phyloP scores from a whole-genome alignment of 2,113 vertebrate genomes.

The Equus quagga region DNA sequence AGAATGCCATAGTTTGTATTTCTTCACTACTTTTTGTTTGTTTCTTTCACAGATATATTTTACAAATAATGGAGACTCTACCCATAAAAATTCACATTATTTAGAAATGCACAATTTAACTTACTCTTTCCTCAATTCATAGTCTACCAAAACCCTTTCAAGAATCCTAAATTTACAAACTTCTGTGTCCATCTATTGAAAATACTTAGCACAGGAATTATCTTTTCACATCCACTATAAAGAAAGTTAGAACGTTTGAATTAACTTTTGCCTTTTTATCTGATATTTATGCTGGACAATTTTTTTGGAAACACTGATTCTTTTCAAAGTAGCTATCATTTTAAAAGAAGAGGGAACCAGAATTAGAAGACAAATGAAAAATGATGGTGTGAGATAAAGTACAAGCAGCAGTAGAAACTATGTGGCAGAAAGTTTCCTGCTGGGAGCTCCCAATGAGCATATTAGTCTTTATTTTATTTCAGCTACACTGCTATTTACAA shows the following conservation, averaged over 20 bases:
- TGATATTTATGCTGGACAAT: neutral
- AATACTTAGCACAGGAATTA: neutral
- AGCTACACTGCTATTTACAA: conserved; percentile 42
- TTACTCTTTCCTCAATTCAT: neutral
- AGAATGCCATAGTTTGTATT: neutral
- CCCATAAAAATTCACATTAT: neutral
- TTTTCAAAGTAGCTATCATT: neutral
- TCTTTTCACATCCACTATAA: neutral
- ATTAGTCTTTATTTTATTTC: conserved; percentile 24
- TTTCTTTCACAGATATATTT: neutral
- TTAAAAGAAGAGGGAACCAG: neutral
- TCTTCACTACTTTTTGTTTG: neutral
- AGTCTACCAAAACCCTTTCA: neutral
- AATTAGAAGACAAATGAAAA: conserved; percentile 56
- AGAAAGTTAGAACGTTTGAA: neutral
- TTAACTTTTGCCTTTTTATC: conserved; percentile 46
- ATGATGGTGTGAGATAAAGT: conserved; percentile 38
- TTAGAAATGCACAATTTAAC: neutral
- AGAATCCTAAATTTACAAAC: neutral
- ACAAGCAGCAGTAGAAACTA: neutral
- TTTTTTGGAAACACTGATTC: neutral
- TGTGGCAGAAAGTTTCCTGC: neutral
- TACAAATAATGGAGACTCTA: neutral
- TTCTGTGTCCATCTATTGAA: neutral
- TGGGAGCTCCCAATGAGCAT: neutral